A percentile compares a stretch with the other conserved stretches of the same genome.
Evolutionary conservation across 2,888 invertebrate genomes (phyloP).

Genomic region (Tuta absoluta): DNA sequence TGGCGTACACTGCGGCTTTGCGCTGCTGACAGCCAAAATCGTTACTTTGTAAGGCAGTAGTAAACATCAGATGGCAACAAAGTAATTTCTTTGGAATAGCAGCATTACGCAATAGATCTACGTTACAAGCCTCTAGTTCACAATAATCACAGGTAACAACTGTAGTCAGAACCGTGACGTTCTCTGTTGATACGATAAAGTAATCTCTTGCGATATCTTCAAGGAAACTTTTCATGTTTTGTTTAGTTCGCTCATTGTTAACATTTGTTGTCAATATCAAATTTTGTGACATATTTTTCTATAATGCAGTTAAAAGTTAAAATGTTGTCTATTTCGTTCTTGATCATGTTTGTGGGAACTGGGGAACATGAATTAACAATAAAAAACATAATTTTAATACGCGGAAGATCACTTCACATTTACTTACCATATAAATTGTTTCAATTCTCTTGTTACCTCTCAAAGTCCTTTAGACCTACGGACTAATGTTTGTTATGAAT

Average conservation of each 20-base stretch:
- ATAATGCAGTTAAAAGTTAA: too few relatives aligned
- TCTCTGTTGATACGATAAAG: slow-evolving; percentile 8
- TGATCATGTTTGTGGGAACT: too few relatives aligned
- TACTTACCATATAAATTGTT: too few relatives aligned
- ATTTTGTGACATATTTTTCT: background rate
- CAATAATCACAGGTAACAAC: background rate
- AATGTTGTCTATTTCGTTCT: too few relatives aligned
- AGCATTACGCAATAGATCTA: slow-evolving; percentile 5
- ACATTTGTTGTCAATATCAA: background rate
- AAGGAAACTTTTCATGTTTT: slow-evolving; percentile 9
- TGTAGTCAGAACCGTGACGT: slow-evolving; percentile 15
- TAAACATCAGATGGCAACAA: background rate
- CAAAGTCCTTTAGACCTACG: too few relatives aligned
- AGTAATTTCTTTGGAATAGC: background rate
- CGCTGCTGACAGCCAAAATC: background rate
- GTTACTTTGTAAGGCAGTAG: background rate
- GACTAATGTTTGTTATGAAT: background rate
- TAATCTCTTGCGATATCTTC: slow-evolving; percentile 14
- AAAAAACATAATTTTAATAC: too few relatives aligned
- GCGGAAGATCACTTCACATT: too few relatives aligned
- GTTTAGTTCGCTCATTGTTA: background rate
- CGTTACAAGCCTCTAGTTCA: background rate
- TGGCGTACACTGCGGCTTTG: background rate
- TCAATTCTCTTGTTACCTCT: too few relatives aligned
- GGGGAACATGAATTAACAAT: too few relatives aligned